Evolutionary conservation across 1,140 invertebrate genomes (phyloP).

Genomic region (Danaus melanippus): DNA sequence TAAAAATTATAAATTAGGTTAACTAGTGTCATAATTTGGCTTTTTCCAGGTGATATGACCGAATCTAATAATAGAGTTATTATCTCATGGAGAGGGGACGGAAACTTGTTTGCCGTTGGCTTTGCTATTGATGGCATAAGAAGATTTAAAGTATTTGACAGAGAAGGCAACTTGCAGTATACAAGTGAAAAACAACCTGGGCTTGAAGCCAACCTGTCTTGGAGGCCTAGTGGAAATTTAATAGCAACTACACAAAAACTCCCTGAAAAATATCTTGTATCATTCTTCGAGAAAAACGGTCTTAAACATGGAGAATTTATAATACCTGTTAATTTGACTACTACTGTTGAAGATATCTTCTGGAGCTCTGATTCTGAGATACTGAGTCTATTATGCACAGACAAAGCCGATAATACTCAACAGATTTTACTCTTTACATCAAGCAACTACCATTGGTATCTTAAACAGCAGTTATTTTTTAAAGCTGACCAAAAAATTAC

Average conservation of each 20-base stretch:
- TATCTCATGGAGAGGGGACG: constrained; percentile 90
- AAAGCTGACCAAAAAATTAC: constrained; percentile 60
- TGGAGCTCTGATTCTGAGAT: constrained; percentile 89
- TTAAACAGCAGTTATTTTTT: constrained; percentile 82
- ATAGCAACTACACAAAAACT: constrained; percentile 81
- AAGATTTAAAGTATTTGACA: constrained; percentile 81
- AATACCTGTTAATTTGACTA: constrained; percentile 75
- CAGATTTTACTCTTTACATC: constrained; percentile 84
- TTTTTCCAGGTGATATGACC: constrained; percentile 31
- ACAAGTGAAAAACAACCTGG: constrained; percentile 81
- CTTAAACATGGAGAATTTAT: constrained; percentile 87
- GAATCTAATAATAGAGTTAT: constrained; percentile 68
- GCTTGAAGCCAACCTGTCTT: constrained; percentile 79
- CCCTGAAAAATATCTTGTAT: constrained; percentile 80
- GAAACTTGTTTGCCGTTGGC: constrained; percentile 85
- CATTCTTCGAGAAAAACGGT: constrained; percentile 95
- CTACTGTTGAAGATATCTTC: constrained; percentile 74
- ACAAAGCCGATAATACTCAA: constrained; percentile 43
- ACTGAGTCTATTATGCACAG: constrained; percentile 75
- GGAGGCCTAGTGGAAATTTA: constrained; percentile 86
- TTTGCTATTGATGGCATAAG: constrained; percentile 69
- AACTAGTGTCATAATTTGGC: background rate
- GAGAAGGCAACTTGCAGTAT: constrained; percentile 80
- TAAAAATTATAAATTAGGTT: too few species aligned
- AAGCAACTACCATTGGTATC: constrained; percentile 93